phyloP scores from a whole-genome alignment of 2,888 invertebrate species.

The Andrena hattorfiana region DNA sequence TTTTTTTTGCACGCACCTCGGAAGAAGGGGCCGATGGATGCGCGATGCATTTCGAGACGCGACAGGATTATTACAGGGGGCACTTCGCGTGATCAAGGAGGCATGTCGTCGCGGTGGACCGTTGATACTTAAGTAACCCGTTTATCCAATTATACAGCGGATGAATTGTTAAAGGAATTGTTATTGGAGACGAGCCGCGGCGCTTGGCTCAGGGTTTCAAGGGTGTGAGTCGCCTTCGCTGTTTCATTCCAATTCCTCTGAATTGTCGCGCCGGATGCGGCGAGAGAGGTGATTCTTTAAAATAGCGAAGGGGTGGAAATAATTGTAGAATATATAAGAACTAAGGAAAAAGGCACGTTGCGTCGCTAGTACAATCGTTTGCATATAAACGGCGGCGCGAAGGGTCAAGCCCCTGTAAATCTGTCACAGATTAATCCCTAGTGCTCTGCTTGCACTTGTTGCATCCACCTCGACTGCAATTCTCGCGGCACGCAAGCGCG shows the following conservation, averaged over 20 bases:
- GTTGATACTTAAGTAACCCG: slow-evolving; percentile 10
- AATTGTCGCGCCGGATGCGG: too few relatives aligned
- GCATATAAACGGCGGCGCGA: not conserved
- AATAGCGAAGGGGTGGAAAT: too few relatives aligned
- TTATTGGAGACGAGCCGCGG: too few relatives aligned
- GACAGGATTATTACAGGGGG: slow-evolving; percentile 41
- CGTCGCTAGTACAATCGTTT: too few relatives aligned
- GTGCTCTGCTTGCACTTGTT: slow-evolving; percentile 43
- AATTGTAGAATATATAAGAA: too few relatives aligned
- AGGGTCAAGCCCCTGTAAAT: not conserved
- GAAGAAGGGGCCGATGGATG: slow-evolving; percentile 7
- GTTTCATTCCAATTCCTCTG: too few relatives aligned
- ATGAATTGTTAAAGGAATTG: too few relatives aligned
- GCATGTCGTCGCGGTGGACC: slow-evolving; percentile 7
- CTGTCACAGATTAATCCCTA: not conserved
- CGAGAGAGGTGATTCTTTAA: too few relatives aligned
- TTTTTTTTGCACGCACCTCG: not conserved
- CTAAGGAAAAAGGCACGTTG: too few relatives aligned
- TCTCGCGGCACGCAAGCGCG: slow-evolving; percentile 33
- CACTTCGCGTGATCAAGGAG: not conserved
- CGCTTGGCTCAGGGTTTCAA: too few relatives aligned
- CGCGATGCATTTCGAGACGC: slow-evolving; percentile 38
- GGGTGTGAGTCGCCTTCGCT: too few relatives aligned
- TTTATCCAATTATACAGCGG: slow-evolving; percentile 5
- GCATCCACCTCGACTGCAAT: slow-evolving; percentile 43